Evolutionary conservation across 23 tunicate species (phyloP).

Genomic region (Clavelina lepadiformis): DNA sequence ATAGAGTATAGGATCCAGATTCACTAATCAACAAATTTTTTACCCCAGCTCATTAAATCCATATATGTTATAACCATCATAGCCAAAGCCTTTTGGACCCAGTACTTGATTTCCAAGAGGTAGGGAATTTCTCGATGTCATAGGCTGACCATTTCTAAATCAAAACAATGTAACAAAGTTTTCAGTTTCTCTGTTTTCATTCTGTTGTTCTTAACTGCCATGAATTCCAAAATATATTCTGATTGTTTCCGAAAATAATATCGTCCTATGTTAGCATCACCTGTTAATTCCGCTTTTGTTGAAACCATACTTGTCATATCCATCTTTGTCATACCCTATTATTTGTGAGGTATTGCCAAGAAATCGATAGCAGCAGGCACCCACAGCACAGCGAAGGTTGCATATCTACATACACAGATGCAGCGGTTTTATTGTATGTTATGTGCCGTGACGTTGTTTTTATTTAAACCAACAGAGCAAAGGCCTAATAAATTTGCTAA

Average conservation of each 20-base stretch:
- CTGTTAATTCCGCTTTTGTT: slow-evolving; percentile 58
- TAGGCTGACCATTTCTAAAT: slow-evolving; percentile 44
- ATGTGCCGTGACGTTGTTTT: neutral
- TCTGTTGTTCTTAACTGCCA: neutral
- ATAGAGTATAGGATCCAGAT: neutral
- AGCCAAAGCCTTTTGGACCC: slow-evolving; percentile 77
- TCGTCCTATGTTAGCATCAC: slow-evolving; percentile 15
- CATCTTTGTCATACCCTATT: slow-evolving; percentile 66
- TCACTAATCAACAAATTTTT: no score
- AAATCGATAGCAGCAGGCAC: slow-evolving; percentile 81
- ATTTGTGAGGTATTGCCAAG: slow-evolving; percentile 26
- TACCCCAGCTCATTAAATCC: slow-evolving; percentile 74
- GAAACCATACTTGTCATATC: slow-evolving; percentile 85
- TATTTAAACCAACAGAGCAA: neutral
- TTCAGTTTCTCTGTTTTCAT: neutral
- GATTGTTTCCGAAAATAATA: neutral
- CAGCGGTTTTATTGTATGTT: neutral
- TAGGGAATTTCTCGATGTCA: slow-evolving; percentile 56
- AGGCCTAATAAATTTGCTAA: no score
- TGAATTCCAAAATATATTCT: neutral
- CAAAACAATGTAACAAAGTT: neutral
- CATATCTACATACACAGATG: slow-evolving; percentile 40
- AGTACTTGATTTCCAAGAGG: slow-evolving; percentile 61
- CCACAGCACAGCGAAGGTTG: slow-evolving; percentile 61
- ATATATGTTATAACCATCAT: slow-evolving; percentile 68